Evolutionary conservation across 2,888 invertebrate genomes (phyloP), one percentile per base, ranked within the genome.

Genomic region (Theodoxus fluviatilis): DNA sequence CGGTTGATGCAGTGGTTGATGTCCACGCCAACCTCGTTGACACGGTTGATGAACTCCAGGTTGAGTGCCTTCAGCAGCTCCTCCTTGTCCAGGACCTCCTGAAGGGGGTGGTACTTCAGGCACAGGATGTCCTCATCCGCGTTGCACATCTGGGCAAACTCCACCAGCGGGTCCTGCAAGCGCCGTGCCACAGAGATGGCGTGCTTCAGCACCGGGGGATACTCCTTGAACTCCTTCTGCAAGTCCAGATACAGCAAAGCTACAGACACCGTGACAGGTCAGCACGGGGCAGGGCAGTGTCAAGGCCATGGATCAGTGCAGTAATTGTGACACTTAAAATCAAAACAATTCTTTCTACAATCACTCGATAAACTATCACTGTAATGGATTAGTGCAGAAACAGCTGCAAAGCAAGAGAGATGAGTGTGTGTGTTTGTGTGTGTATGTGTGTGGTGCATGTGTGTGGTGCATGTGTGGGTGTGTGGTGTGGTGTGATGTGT

Each of bases 1-100:
- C 94, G 94, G 73, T 94, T 92, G 0, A 98, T 93, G 0, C 96
- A 94, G 81, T 94, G 91, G 85, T 99, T 99, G 12, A 99, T 92
- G 83, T 99, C 98, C 0, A 99, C 96, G 7, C 98, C 98, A 0
- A 98, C 98, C 90, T 98, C 98, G 85, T 98, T 99, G 0, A 97
- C 94, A 68, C 96, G 90, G 85, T 97, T 98, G 1, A 98, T 94
- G 85, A 91, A 90, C 89, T 98, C 97, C 69, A 95, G 88, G 75
- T 93, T 92, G 4, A 98, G 89, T 47, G 93, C 93, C 80, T 94
- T 94, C 2, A 95, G 87, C 59, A 98, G 88, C 67, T 94, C 94
- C 71, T 98, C 97, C 83, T 94, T 94, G 0, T 91, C 87, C 22
- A 90, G 79, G 64, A 86, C 84, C 66, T 89, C 89, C 87, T 89